phyloP scores from a whole-genome alignment of 2,797 vertebrate genomes.

The Sparidentex hasta region DNA sequence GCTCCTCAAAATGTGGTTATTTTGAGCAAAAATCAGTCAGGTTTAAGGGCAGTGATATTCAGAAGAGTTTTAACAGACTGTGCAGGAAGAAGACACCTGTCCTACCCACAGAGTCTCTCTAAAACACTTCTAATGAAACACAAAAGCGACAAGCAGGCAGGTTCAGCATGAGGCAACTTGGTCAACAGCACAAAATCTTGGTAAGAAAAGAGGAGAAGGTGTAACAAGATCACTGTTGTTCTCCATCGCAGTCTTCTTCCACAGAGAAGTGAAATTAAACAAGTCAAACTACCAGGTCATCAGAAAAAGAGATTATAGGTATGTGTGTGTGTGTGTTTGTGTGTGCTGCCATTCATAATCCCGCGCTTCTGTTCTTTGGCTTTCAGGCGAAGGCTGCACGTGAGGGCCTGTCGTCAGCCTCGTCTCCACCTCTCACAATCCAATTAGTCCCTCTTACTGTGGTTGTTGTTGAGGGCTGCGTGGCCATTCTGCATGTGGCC shows the following conservation, averaged over 20 bases:
- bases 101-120: slow-evolving; percentile 30
- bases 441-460: slow-evolving; percentile 89
- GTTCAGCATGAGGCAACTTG: slow-evolving; percentile 52
- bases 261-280: slow-evolving; percentile 32
- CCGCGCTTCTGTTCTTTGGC: slow-evolving; percentile 62
- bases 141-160: slow-evolving; percentile 59
- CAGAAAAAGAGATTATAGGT: slow-evolving; percentile 24
- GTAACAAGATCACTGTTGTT: slow-evolving; percentile 45
- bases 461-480: slow-evolving; percentile 90
- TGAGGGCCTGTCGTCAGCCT: slow-evolving; percentile 14
- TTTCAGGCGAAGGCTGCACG: slow-evolving; percentile 46
- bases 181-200: slow-evolving; percentile 50
- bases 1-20: slow-evolving; percentile 41
- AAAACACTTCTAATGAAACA: slow-evolving; percentile 52
- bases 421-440: slow-evolving; percentile 28
- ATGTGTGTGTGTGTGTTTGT: neutral
- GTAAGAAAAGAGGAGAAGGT: slow-evolving; percentile 20
- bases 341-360: slow-evolving; percentile 31
- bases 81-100: slow-evolving; percentile 15
- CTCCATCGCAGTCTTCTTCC: slow-evolving; percentile 23
- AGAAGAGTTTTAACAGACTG: slow-evolving; percentile 46
- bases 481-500: slow-evolving; percentile 91
- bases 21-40: slow-evolving; percentile 42
- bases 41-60: slow-evolving; percentile 42
- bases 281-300: slow-evolving; percentile 6